These are phyloP conservation scores for Cavia aperea DNA, from an alignment of 2,113 vertebrate species.

Conservation along the genomic window DNA sequence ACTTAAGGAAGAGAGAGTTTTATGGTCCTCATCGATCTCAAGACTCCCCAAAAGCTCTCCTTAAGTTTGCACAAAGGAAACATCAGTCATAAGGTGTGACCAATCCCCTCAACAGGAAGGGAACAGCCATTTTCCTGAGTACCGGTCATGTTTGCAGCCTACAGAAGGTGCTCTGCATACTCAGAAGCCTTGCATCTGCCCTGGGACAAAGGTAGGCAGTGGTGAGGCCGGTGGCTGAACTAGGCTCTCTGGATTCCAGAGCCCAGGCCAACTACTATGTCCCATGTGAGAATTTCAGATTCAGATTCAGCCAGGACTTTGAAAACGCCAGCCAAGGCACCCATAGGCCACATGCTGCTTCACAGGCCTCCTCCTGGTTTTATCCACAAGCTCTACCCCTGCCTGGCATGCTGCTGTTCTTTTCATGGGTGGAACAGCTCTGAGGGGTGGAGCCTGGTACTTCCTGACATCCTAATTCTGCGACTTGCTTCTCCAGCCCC, in stretches of 20 bases:
- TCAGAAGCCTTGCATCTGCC: too few species aligned
- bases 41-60: background rate
- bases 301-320: background rate
- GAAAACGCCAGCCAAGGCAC: background rate
- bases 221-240: background rate
- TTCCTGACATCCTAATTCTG: constrained; percentile 21
- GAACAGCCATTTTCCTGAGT: background rate
- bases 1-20: background rate
- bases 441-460: background rate
- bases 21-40: background rate
- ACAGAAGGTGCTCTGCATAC: background rate
- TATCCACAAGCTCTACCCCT: background rate
- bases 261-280: background rate
- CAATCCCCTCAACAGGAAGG: background rate
- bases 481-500: background rate
- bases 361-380: background rate
- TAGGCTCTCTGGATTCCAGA: background rate
- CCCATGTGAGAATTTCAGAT: background rate
- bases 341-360: background rate
- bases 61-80: background rate
- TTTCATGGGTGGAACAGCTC: background rate
- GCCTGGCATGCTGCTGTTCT: background rate
- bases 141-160: background rate
- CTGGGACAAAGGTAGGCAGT: background rate
- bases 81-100: background rate